Evolutionary conservation across 1,140 invertebrate genomes (phyloP).

Genomic region (Plectrocnemia conspersa): DNA sequence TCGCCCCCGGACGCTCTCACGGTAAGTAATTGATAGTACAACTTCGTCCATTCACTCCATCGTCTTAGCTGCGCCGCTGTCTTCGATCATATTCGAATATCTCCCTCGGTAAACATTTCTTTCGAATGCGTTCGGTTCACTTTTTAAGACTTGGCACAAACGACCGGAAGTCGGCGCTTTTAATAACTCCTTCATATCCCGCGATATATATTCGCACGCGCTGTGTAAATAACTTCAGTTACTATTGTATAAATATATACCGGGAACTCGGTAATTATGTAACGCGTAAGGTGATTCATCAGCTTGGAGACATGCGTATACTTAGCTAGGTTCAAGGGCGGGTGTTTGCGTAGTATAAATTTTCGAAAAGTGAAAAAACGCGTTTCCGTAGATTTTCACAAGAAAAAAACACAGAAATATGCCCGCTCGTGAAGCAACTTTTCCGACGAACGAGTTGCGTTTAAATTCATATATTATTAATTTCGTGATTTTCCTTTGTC

Average conservation of each 20-base stretch:
- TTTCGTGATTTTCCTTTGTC: conserved; percentile 3
- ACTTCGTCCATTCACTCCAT: background rate
- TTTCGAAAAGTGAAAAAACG: background rate
- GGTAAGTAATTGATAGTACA: conserved; percentile 37
- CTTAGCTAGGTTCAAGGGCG: background rate
- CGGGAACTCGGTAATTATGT: too few relatives aligned
- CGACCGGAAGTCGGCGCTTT: conserved; percentile 17
- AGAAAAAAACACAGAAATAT: background rate
- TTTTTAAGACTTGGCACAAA: conserved; percentile 17
- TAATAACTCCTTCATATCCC: conserved; percentile 11
- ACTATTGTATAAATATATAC: too few relatives aligned
- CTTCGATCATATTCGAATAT: background rate
- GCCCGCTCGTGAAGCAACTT: conserved; percentile 1
- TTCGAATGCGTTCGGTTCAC: conserved; percentile 1
- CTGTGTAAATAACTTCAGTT: background rate
- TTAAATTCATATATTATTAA: background rate
- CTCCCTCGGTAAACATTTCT: background rate
- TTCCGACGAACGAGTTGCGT: background rate
- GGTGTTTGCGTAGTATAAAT: background rate
- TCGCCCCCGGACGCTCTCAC: conserved; percentile 39
- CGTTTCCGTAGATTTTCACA: background rate
- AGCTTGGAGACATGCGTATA: background rate
- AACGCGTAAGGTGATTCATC: background rate
- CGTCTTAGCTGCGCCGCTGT: background rate
- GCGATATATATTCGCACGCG: background rate